Evolutionary conservation across 1,140 invertebrate genomes (phyloP).

Genomic region (Drepana arcuata): DNA sequence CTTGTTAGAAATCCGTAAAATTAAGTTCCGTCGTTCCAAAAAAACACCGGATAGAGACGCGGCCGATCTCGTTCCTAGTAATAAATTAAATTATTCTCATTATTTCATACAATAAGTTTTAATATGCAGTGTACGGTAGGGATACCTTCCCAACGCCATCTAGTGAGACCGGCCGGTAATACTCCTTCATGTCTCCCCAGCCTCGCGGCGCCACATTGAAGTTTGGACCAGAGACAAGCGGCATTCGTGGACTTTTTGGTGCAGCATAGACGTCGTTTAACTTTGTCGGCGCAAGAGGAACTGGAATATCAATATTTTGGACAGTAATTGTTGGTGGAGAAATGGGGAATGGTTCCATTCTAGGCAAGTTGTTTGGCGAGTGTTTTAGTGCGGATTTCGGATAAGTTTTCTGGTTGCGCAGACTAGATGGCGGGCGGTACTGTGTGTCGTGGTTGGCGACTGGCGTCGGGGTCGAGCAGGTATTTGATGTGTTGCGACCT

Average conservation of each 20-base stretch:
- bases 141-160: slow-evolving; percentile 56
- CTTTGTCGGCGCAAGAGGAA: slow-evolving; percentile 62
- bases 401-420: slow-evolving; percentile 57
- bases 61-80: too few relatives aligned
- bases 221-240: slow-evolving; percentile 71
- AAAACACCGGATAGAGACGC: slow-evolving; percentile 3
- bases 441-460: slow-evolving; percentile 68
- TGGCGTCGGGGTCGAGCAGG: slow-evolving; percentile 58
- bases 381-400: slow-evolving; percentile 68
- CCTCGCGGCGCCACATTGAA: slow-evolving; percentile 88
- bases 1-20: background rate
- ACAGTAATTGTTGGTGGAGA: slow-evolving; percentile 42
- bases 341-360: slow-evolving; percentile 65
- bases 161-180: slow-evolving; percentile 81
- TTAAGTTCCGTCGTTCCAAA: slow-evolving; percentile 8
- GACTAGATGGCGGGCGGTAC: slow-evolving; percentile 65
- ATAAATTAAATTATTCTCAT: too few relatives aligned
- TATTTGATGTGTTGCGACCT: slow-evolving; percentile 71
- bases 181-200: slow-evolving; percentile 78
- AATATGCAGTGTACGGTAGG: slow-evolving; percentile 75
- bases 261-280: slow-evolving; percentile 60
- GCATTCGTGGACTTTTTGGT: slow-evolving; percentile 46
- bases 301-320: slow-evolving; percentile 50
- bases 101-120: too few relatives aligned
- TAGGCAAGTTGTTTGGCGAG: slow-evolving; percentile 47